Evolutionary conservation across 2,797 vertebrate species (phyloP), one percentile per base, ranked within the genome.

Genomic region (Artibeus jamaicensis): DNA sequence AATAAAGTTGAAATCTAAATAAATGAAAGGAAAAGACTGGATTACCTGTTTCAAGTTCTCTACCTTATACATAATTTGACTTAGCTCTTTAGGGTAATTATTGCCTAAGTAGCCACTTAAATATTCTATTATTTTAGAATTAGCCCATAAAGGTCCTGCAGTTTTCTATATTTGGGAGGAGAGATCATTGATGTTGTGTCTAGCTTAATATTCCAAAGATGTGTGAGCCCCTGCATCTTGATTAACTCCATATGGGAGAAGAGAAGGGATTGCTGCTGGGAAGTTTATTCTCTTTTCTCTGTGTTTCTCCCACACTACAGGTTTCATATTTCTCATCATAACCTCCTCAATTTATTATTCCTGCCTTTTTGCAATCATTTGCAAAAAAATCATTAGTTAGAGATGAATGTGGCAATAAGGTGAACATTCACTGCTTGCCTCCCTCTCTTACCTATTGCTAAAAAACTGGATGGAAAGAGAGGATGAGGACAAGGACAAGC

Each of bases 41-140:
- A 39, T 86, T 81, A 62, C 22, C 10, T 79, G 14, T 37, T 48
- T 89, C 44, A 24, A 92, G n/a, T 91, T 85, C 44, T 86, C 37
- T 73, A 57, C 8, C 44, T 95, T 26, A 65, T 50, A 93, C 55
- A 92, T 78, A 83, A 76, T 5, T 48, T 71, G 3, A 46, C 5
- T 84, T 70, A 73, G 39, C 55, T 81, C n/a, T 92, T 84, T 4
- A 37, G 14, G 26, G 26, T 6, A 86, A 50, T 70, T 76, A 29
- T 50, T 96, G 48, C 46, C 59, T 24, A 59, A 89, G 5, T 44
- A 22, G 10, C 48, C 32, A 77, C 57, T 85, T 92, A 81, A 48
- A 88, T 82, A 44, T 81, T 86, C 10, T 6, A 82, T 68, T 82
- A 62, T 78, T 87, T 93, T 86, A 67, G 15, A 95, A 76, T 77